Evolutionary conservation across 2,113 vertebrate genomes (phyloP).

Genomic region (Notothenia rossii): DNA sequence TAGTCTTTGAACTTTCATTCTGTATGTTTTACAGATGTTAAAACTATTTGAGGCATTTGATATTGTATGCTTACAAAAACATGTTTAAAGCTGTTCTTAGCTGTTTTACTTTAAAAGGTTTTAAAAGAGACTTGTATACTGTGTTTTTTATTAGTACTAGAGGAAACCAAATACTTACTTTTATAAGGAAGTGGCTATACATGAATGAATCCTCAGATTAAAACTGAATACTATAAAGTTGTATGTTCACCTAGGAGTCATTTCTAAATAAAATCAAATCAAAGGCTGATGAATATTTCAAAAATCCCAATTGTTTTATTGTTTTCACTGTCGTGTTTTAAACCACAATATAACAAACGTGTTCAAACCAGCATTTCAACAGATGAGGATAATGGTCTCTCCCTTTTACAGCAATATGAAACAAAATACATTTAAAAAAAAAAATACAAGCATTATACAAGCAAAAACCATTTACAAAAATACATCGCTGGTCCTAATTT

Average conservation of each 20-base stretch:
- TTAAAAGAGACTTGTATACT: background rate
- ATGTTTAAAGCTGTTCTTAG: background rate
- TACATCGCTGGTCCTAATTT: slow-evolving; percentile 28
- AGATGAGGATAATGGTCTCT: slow-evolving; percentile 43
- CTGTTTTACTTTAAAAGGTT: background rate
- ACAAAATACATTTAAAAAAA: slow-evolving; percentile 3
- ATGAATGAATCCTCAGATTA: background rate
- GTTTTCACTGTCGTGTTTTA: slow-evolving; percentile 45
- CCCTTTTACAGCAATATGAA: slow-evolving; percentile 68
- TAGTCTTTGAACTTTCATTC: slow-evolving; percentile 7
- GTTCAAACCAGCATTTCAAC: slow-evolving; percentile 64
- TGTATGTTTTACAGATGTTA: slow-evolving; percentile 51
- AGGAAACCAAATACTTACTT: background rate
- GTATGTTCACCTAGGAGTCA: background rate
- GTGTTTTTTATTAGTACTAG: background rate
- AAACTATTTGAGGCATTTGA: slow-evolving; percentile 49
- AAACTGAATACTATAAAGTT: background rate
- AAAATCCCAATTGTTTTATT: slow-evolving; percentile 66
- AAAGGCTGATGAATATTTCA: slow-evolving; percentile 17
- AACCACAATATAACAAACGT: slow-evolving; percentile 52
- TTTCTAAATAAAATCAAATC: background rate
- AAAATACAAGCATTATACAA: slow-evolving; percentile 33
- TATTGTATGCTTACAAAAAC: slow-evolving; percentile 48
- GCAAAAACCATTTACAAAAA: slow-evolving; percentile 43
- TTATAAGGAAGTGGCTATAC: background rate